Evolutionary conservation across 2,113 vertebrate genomes (phyloP).

Genomic region (Pachyramphus minor): DNA sequence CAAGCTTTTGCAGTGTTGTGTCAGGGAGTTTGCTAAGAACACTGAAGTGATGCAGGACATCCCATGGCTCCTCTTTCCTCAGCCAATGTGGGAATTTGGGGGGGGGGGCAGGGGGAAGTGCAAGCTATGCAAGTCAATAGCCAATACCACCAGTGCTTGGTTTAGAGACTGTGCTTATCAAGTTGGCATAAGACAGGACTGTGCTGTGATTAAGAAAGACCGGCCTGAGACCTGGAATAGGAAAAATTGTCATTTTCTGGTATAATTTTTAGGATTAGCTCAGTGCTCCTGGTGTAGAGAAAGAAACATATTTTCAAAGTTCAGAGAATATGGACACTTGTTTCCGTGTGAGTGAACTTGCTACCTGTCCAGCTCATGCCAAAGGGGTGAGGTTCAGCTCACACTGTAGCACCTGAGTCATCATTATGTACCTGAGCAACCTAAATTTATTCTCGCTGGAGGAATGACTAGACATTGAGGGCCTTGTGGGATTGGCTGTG

Average conservation of each 20-base stretch:
- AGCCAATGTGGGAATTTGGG: neutral
- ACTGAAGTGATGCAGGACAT: neutral
- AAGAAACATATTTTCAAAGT: neutral
- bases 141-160: neutral
- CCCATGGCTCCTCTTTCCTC: neutral
- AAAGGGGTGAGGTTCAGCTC: neutral
- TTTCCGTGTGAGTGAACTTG: neutral
- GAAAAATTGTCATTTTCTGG: neutral
- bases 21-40: neutral
- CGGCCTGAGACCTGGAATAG: neutral
- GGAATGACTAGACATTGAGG: neutral
- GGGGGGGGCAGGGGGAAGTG: neutral
- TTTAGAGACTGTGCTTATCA: neutral
- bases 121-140: neutral
- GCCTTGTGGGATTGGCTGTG: neutral
- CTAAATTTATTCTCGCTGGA: neutral
- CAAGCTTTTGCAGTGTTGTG: neutral
- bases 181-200: fast-evolving
- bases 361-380: neutral
- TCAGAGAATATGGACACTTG: neutral
- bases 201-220: neutral
- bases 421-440: neutral
- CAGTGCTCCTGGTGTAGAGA: neutral
- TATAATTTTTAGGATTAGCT: neutral
- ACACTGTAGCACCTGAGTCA: neutral